These are phyloP conservation scores for Drosophila paulistorum DNA, from an alignment of 1,140 invertebrate genomes.

Conservation along the genomic window DNA sequence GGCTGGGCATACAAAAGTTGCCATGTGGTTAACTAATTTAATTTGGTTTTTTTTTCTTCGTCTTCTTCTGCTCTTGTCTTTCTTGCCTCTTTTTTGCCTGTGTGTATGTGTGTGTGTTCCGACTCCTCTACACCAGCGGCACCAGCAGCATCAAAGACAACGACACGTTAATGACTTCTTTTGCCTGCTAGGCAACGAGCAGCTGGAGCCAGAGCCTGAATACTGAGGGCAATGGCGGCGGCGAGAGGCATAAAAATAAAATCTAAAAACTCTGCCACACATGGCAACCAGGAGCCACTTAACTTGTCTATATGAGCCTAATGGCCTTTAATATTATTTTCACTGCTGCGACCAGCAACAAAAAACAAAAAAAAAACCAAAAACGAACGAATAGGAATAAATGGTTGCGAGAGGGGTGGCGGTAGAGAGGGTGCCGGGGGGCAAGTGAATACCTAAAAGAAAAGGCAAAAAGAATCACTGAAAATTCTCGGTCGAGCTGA, in stretches of 20 bases:
- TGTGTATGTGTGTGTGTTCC: slow-evolving; percentile 1
- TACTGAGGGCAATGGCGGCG: neutral
- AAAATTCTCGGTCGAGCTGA: slow-evolving; percentile 63
- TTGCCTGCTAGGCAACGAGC: slow-evolving; percentile 61
- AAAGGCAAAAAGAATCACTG: slow-evolving; percentile 70
- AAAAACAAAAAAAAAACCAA: slow-evolving; percentile 8
- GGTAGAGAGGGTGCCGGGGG: slow-evolving; percentile 10
- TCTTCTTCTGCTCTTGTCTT: slow-evolving; percentile 9
- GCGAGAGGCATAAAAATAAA: slow-evolving; percentile 70
- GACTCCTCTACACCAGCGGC: slow-evolving; percentile 11
- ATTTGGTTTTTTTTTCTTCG: slow-evolving; percentile 67
- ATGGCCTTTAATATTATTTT: slow-evolving; percentile 82
- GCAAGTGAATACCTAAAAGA: neutral
- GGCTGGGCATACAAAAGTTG: slow-evolving; percentile 67
- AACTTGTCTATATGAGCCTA: slow-evolving; percentile 83
- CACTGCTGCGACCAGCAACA: slow-evolving; percentile 58
- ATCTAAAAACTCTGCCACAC: slow-evolving; percentile 71
- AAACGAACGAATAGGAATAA: slow-evolving; percentile 17
- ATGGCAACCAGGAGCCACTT: slow-evolving; percentile 74
- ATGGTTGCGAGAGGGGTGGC: neutral
- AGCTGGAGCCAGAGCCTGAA: neutral
- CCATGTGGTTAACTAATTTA: slow-evolving; percentile 83
- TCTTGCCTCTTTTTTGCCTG: neutral
- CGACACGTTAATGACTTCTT: slow-evolving; percentile 81
- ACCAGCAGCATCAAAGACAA: slow-evolving; percentile 74